phyloP scores from a whole-genome alignment of 2,888 invertebrate genomes.

The Anorthoa munda region DNA sequence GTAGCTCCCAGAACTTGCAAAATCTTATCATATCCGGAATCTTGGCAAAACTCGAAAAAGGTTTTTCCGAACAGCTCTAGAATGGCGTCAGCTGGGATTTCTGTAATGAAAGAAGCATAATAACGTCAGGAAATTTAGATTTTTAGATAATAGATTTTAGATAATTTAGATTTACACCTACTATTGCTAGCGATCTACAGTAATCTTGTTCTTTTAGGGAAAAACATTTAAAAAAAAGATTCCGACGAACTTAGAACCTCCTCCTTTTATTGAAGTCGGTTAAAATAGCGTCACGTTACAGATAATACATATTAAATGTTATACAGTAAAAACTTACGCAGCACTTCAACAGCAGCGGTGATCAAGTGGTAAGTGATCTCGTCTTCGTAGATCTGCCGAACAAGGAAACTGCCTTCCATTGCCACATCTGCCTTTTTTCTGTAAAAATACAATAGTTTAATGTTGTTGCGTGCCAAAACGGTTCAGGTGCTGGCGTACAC shows the following conservation, averaged over 20 bases:
- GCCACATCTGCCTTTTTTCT: conserved; percentile 98
- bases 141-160: neutral
- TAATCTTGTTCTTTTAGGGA: too few relatives aligned
- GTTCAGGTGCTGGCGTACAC: too few relatives aligned
- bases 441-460: conserved; percentile 31
- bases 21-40: conserved; percentile 99
- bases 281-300: too few relatives aligned
- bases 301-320: too few relatives aligned
- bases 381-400: conserved; percentile 98
- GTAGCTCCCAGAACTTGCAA: conserved; percentile 98
- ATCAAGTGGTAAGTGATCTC: conserved; percentile 98
- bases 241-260: too few relatives aligned
- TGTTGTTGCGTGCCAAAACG: too few relatives aligned
- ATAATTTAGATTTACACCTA: too few relatives aligned
- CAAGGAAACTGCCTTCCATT: conserved; percentile 98
- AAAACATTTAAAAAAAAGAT: too few relatives aligned
- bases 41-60: conserved; percentile 99
- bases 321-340: conserved; percentile 92
- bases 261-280: too few relatives aligned
- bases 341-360: conserved; percentile 96
- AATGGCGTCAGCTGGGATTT: conserved; percentile 97
- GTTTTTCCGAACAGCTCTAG: conserved; percentile 98
- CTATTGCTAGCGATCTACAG: too few relatives aligned
- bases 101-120: conserved; percentile 83
- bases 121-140: neutral